Evolutionary conservation across 2,888 invertebrate species (phyloP).

Genomic region (Eupithecia subfuscata): DNA sequence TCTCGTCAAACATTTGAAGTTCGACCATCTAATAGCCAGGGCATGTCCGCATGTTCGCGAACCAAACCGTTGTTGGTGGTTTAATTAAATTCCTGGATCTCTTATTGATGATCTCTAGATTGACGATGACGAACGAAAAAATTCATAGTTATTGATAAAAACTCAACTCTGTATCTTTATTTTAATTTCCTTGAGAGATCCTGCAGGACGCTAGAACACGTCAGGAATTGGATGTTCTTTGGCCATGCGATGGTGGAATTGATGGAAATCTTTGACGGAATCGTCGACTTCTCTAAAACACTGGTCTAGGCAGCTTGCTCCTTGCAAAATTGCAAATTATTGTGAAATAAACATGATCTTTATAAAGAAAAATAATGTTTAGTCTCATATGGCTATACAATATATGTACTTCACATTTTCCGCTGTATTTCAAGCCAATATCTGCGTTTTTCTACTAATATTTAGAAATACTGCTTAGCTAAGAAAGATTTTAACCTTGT

Average conservation of each 20-base stretch:
- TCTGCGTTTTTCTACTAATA: not conserved
- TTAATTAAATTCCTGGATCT: not conserved
- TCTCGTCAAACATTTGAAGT: not conserved
- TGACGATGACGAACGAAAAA: not conserved
- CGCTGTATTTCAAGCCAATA: not conserved
- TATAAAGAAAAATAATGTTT: not conserved
- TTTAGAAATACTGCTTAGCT: conserved; percentile 1
- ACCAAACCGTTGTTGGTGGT: not conserved
- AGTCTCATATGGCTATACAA: not conserved
- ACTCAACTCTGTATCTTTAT: not conserved
- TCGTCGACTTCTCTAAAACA: not conserved
- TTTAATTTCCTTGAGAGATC: not conserved
- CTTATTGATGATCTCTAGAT: not conserved
- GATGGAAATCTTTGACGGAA: not conserved
- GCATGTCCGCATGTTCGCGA: not conserved
- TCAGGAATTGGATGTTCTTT: not conserved
- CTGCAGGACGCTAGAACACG: not conserved
- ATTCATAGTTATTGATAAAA: not conserved
- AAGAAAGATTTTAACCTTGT: not conserved
- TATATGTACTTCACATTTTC: not conserved
- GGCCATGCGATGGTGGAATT: not conserved
- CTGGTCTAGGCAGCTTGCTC: not conserved
- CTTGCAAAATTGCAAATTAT: not conserved
- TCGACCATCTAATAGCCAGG: not conserved
- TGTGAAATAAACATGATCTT: not conserved